Evolutionary conservation across 2,797 vertebrate species (phyloP), one percentile per base, ranked within the genome.

Genomic region (Sebastes dallii): DNA sequence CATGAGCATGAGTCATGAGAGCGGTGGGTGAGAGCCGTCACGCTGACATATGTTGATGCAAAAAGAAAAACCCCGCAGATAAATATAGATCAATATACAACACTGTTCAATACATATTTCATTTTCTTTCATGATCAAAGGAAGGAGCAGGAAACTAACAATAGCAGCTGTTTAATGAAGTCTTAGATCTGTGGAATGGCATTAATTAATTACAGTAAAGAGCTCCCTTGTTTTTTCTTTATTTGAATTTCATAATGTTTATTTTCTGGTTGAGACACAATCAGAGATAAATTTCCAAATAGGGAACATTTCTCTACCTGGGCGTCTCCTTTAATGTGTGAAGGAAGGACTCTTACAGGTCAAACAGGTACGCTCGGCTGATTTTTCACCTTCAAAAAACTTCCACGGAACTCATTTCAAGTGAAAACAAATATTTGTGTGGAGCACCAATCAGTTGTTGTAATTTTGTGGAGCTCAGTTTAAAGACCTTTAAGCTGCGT

Each of bases 1-100:
- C 76, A 79, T n/a, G 27, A 83, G 58, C 25, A 3, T 89, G 86
- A 93, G 59, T 92, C 85, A 39, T 39, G 36, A 89, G 56, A 82
- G 64, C 13, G 0, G 73, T 82, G 86, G 74, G 83, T 60, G 73
- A 86, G 76, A 81, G 73, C 62, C 10, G 30, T 60, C 89, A 75
- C 59, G 24, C 55, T 77, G 88, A 82, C 85, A 75, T 77, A 71
- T 52, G 64, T 2, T 56, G 65, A 72, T 58, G 73, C 6, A 54
- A 30, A 30, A 22, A 22, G 46, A 30, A 30, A 12, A 22, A 25
- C 70, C 70, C 61, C 6, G 32, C 77, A 71, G 67, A 68, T 46
- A 18, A 9, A 22, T 60, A 50, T 2, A 42, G 2, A 46, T 46
- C 39, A 46, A 18, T 46, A 46, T 46, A 18, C 25, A 42, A 32